Conservation (phyloP, 2,888 invertebrate genomes). For the Encarsia formosa region DNA sequence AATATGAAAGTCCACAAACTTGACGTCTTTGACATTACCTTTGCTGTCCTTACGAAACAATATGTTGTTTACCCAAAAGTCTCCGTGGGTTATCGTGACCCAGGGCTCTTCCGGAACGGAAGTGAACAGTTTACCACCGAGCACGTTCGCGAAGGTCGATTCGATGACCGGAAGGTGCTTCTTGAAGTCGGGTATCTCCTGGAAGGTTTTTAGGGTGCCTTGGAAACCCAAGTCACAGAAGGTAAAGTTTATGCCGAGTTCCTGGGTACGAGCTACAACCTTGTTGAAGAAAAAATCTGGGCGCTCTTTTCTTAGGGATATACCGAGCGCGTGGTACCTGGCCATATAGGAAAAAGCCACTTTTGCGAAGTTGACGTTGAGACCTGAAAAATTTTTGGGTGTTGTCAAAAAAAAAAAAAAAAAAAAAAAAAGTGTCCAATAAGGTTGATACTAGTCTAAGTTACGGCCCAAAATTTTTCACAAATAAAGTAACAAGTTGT, state of each 20-base stretch:
- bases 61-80: constrained; percentile 62
- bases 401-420: too few species aligned
- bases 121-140: background rate
- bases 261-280: constrained; percentile 41
- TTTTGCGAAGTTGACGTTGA: constrained; percentile 53
- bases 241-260: constrained; percentile 33
- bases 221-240: constrained; percentile 26
- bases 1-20: constrained; percentile 60
- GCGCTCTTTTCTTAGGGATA: constrained; percentile 53
- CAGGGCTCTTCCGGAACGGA: constrained; percentile 49
- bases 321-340: constrained; percentile 58
- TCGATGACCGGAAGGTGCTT: constrained; percentile 1
- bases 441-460: too few species aligned
- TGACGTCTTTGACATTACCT: constrained; percentile 50
- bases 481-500: too few species aligned
- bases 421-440: too few species aligned
- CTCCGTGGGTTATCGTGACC: constrained; percentile 56
- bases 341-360: constrained; percentile 55
- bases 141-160: constrained; percentile 10
- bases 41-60: constrained; percentile 53
- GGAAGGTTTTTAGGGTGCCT: constrained; percentile 32
- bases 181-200: constrained; percentile 17
- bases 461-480: too few species aligned
- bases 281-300: constrained; percentile 42
- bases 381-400: constrained; percentile 40